Percentiles rank a stretch among this genome's conserved stretches.
Conservation (phyloP, 2,888 invertebrate species). For the Hirtodrosophila cameraria region DNA sequence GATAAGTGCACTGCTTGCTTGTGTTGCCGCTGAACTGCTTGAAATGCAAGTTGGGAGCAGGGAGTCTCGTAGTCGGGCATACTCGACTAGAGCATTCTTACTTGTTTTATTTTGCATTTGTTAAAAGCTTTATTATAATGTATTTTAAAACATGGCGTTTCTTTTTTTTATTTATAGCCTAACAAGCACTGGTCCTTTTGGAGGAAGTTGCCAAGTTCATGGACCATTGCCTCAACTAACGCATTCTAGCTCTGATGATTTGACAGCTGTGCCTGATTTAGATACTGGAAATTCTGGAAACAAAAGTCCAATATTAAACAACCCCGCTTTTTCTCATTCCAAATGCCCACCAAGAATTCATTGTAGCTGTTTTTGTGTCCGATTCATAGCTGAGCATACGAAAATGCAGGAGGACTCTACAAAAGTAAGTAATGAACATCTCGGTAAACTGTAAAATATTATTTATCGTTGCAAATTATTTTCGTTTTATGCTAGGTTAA, state of each 20-base stretch:
- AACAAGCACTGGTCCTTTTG: constrained; percentile 91
- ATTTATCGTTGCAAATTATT: background rate
- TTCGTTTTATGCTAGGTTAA: constrained; percentile 87
- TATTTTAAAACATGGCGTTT: too few relatives aligned
- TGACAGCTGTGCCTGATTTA: constrained; percentile 85
- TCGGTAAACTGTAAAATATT: background rate
- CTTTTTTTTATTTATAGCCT: constrained; percentile 85
- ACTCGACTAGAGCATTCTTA: too few relatives aligned
- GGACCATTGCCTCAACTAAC: constrained; percentile 87
- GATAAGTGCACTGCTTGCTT: too few relatives aligned
- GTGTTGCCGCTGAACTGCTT: too few relatives aligned
- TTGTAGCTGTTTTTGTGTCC: constrained; percentile 95
- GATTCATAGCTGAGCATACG: constrained; percentile 96
- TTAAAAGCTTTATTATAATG: too few relatives aligned
- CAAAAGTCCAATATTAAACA: constrained; percentile 90
- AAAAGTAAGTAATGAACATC: constrained; percentile 86
- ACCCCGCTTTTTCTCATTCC: constrained; percentile 94
- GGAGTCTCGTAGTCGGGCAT: too few relatives aligned
- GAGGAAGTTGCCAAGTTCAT: constrained; percentile 94
- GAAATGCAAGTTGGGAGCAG: too few relatives aligned
- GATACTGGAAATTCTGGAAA: constrained; percentile 85
- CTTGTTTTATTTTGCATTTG: too few relatives aligned
- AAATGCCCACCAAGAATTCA: constrained; percentile 94
- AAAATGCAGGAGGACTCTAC: constrained; percentile 96
- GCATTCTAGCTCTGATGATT: constrained; percentile 86